phyloP scores from a whole-genome alignment of 2,113 vertebrate genomes.

The Ia io region DNA sequence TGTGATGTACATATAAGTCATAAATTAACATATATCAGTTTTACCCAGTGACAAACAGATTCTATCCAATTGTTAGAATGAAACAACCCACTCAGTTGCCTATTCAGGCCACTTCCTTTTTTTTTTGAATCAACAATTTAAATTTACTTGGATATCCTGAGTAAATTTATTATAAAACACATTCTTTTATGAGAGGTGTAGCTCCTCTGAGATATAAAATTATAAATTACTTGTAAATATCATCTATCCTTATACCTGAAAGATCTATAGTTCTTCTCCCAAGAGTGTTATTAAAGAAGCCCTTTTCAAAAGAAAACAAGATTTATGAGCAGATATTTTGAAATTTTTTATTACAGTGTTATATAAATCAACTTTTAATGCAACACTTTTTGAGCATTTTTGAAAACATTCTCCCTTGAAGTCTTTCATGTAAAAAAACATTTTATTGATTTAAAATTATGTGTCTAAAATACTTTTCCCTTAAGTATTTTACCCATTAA shows the following conservation, averaged over 20 bases:
- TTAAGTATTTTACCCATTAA: slow-evolving; percentile 55
- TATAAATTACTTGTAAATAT: background rate
- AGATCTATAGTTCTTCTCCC: background rate
- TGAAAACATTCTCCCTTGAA: slow-evolving; percentile 29
- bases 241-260: background rate
- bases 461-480: slow-evolving; percentile 15
- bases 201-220: background rate
- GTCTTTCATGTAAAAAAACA: slow-evolving; percentile 11
- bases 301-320: background rate
- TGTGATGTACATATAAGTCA: background rate
- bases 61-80: background rate
- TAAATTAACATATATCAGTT: background rate
- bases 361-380: slow-evolving; percentile 50
- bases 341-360: background rate
- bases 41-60: background rate
- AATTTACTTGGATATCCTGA: background rate
- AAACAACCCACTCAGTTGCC: background rate
- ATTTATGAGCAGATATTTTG: background rate
- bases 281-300: background rate
- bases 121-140: background rate
- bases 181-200: background rate
- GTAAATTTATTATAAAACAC: background rate
- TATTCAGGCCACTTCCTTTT: background rate
- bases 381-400: slow-evolving; percentile 34
- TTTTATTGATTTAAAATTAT: slow-evolving; percentile 63